A percentile compares a stretch with the other conserved stretches of the same genome.
These are phyloP conservation scores for Ctenodactylus gundi DNA, from an alignment of 2,113 vertebrate species.

Conservation along the genomic window DNA sequence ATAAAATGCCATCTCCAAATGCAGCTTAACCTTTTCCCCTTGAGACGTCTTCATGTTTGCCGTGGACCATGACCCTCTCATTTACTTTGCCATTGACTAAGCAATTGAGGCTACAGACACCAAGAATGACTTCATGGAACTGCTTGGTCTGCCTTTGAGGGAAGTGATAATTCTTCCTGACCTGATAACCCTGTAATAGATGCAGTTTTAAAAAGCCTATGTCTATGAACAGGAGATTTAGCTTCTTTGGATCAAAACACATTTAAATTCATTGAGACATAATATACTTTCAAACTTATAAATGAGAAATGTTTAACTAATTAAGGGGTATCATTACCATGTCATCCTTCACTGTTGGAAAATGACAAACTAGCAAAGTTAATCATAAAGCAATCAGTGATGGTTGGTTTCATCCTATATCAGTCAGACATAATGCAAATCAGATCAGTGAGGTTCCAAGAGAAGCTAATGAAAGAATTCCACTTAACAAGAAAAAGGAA, in stretches of 20 bases:
- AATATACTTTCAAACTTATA: slow-evolving; percentile 58
- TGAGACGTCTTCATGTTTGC: background rate
- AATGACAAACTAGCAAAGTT: slow-evolving; percentile 58
- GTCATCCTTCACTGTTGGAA: slow-evolving; percentile 66
- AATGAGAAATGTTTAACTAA: slow-evolving; percentile 70
- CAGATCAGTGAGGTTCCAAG: slow-evolving; percentile 45
- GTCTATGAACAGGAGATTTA: slow-evolving; percentile 8
- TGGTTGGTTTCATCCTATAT: slow-evolving; percentile 67
- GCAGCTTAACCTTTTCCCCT: background rate
- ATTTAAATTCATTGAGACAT: slow-evolving; percentile 62
- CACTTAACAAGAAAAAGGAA: slow-evolving; percentile 34
- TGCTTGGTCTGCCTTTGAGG: background rate
- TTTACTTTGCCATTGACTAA: background rate
- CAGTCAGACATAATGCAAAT: slow-evolving; percentile 61
- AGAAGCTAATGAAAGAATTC: slow-evolving; percentile 65
- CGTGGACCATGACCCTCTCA: background rate
- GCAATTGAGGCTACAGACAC: background rate
- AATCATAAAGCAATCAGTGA: slow-evolving; percentile 72
- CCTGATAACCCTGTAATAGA: slow-evolving; percentile 8
- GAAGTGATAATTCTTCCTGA: slow-evolving; percentile 31
- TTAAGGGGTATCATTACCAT: slow-evolving; percentile 61
- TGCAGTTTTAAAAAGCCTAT: slow-evolving; percentile 30
- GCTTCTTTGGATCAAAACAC: slow-evolving; percentile 46
- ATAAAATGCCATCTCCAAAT: background rate
- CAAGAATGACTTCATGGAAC: background rate